Evolutionary conservation across 2,113 vertebrate genomes (phyloP).

Genomic region (Mirza zaza): DNA sequence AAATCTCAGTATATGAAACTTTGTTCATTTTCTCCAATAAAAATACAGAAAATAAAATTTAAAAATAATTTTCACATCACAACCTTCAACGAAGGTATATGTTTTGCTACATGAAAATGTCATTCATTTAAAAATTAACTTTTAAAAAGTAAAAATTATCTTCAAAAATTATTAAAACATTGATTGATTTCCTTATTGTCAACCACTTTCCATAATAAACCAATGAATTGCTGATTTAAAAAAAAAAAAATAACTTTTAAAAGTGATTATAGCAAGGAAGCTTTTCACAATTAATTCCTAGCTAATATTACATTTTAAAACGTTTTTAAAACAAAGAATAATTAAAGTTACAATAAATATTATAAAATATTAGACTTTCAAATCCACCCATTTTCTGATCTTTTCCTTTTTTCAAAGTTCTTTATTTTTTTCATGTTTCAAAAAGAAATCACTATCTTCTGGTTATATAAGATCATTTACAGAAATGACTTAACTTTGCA

Average conservation of each 20-base stretch:
- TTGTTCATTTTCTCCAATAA: neutral
- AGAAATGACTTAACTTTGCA: neutral
- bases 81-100: neutral
- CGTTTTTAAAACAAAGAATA: neutral
- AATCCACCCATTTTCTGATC: neutral
- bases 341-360: neutral
- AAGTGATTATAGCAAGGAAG: neutral
- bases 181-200: neutral
- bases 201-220: neutral
- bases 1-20: constrained; percentile 13
- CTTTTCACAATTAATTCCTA: neutral
- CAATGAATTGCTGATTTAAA: neutral
- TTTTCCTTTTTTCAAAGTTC: neutral
- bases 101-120: neutral
- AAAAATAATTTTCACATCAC: neutral
- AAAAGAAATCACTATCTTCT: neutral
- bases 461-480: neutral
- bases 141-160: neutral
- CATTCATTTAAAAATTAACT: constrained; percentile 11
- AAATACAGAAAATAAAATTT: neutral
- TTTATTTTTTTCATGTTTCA: neutral
- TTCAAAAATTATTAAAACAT: neutral
- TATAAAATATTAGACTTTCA: neutral
- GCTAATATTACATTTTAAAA: neutral
- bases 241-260: constrained; percentile 26